A percentile compares a stretch with the other conserved stretches of the same genome.
Evolutionary conservation across 2,888 invertebrate genomes (phyloP).

Genomic region (Polyploca ridens): DNA sequence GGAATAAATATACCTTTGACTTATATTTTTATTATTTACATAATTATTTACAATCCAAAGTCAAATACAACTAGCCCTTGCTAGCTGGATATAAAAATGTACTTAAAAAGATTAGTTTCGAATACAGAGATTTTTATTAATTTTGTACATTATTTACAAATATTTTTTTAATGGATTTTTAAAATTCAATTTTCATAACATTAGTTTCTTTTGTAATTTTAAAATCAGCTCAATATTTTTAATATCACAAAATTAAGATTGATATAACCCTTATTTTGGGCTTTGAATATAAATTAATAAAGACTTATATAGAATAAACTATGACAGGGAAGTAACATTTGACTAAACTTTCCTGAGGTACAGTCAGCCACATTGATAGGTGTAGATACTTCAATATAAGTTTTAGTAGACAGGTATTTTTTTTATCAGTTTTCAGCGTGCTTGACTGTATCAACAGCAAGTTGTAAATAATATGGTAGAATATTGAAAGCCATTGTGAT

Average conservation of each 20-base stretch:
- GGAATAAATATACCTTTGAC: constrained; percentile 78
- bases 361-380: not conserved
- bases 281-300: not conserved
- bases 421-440: not conserved
- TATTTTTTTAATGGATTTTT: constrained; percentile 10
- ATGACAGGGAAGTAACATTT: not conserved
- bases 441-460: not conserved
- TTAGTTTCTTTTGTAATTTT: not conserved
- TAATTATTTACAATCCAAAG: constrained; percentile 69
- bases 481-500: not conserved
- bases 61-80: constrained; percentile 53
- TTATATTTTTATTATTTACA: constrained; percentile 69
- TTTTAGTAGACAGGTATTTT: not conserved
- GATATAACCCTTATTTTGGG: not conserved
- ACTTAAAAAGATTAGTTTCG: constrained; percentile 53
- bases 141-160: constrained; percentile 79
- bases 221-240: not conserved
- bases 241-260: constrained; percentile 2
- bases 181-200: not conserved
- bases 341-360: constrained; percentile 7
- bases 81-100: constrained; percentile 65
- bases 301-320: not conserved
- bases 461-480: not conserved
- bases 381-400: not conserved
- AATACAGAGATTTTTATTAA: constrained; percentile 44